Evolutionary conservation across 2,888 invertebrate genomes (phyloP).

Genomic region (Tachina grossa): DNA sequence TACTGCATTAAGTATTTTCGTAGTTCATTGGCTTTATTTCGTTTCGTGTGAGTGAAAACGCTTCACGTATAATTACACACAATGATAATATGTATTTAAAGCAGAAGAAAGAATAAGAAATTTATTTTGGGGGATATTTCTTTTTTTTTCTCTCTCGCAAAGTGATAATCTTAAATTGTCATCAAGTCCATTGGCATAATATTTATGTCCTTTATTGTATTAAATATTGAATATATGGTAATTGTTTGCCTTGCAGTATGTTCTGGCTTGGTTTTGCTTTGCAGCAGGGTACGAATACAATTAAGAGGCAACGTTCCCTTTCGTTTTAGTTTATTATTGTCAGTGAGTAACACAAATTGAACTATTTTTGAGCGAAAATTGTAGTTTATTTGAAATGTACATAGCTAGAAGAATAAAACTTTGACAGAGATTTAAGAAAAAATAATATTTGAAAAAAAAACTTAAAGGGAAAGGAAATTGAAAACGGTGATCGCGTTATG

Average conservation of each 20-base stretch:
- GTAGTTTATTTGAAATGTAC: too few species aligned
- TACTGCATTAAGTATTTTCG: conserved; percentile 10
- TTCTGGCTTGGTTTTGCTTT: too few species aligned
- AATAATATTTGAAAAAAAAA: too few species aligned
- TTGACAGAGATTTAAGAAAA: too few species aligned
- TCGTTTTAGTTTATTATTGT: not conserved
- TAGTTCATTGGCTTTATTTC: conserved; percentile 50
- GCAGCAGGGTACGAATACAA: too few species aligned
- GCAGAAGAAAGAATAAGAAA: not conserved
- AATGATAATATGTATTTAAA: conserved; percentile 24
- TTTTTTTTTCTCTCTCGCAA: not conserved
- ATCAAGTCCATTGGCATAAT: conserved; percentile 61
- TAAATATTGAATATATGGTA: not conserved
- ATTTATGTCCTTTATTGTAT: conserved; percentile 31
- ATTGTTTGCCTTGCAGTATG: not conserved
- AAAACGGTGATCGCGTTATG: too few species aligned
- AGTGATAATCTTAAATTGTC: conserved; percentile 58
- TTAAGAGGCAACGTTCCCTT: not conserved
- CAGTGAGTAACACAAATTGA: too few species aligned
- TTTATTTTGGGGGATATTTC: conserved; percentile 27
- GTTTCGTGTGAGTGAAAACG: not conserved
- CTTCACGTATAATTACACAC: conserved; percentile 38
- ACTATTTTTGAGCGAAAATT: too few species aligned
- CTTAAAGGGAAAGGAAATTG: too few species aligned
- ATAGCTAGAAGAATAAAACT: too few species aligned